phyloP scores from a whole-genome alignment of 2,797 vertebrate species.

The Danio aesculapii region DNA sequence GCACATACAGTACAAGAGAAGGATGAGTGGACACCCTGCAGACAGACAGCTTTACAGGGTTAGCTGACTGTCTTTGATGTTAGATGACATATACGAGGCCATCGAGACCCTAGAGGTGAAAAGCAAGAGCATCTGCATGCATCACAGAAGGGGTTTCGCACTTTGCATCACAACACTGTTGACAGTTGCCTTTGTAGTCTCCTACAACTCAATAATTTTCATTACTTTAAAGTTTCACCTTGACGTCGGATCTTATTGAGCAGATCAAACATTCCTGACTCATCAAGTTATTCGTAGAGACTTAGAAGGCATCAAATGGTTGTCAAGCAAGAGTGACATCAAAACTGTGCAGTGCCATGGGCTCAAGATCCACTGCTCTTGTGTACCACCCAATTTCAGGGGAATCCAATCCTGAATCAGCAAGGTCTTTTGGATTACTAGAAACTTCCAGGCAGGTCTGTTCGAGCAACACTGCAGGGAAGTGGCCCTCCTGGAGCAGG shows the following conservation, averaged over 20 bases:
- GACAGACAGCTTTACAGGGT: conserved; percentile 25
- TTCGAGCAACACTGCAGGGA: neutral
- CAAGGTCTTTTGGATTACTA: neutral
- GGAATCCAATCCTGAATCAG: neutral
- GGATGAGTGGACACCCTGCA: conserved; percentile 36
- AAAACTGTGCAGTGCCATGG: too few relatives aligned
- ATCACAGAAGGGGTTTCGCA: neutral
- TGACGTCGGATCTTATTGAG: neutral
- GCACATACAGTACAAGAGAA: conserved; percentile 13
- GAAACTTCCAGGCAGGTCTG: neutral
- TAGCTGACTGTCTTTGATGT: conserved; percentile 31
- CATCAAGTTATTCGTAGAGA: too few relatives aligned
- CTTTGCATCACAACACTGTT: neutral
- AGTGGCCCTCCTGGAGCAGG: neutral
- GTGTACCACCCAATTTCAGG: neutral
- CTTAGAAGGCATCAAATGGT: too few relatives aligned
- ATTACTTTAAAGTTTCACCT: neutral
- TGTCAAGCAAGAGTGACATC: too few relatives aligned
- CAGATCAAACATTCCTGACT: too few relatives aligned
- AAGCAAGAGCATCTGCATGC: conserved; percentile 2
- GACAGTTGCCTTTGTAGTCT: neutral
- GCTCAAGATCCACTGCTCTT: too few relatives aligned
- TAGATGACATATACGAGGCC: conserved; percentile 24
- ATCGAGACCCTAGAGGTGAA: conserved; percentile 34
- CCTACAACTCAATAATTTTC: neutral